Base-by-base conservation (phyloP, 2,888 invertebrate species). In the Barypeithes pellucidus region DNA sequence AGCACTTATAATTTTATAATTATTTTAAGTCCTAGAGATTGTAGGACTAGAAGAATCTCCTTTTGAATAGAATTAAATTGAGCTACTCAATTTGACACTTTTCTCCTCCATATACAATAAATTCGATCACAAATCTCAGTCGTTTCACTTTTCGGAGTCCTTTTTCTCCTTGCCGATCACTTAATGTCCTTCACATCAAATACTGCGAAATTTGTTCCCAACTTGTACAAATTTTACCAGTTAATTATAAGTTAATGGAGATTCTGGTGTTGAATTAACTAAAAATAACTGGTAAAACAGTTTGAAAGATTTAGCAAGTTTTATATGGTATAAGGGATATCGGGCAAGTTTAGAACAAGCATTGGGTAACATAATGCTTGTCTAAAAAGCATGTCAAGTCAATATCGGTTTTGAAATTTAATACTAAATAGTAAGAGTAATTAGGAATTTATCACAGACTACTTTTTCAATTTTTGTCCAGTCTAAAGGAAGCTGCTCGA, bases 391-490 rank as follows among this genome's bases (percentile, higher is more conserved):
- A 67, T 24, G 12, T 24, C 33, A 7, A 50, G 41, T 47, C 5
- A 39, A 39, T 45, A 54, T 20, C 24, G 45, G 20, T 7, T 54
- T 70, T 63, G 57, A 72, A 66, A 50, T 66, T 45, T 47, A 72
- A 60, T 73, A 69, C 52, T 52, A 67, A 12, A 50, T 45, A 59
- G 54, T 66, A 63, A 14, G 67, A 73, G 33, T 61, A 65, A 62
- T 70, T 54, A 67, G 61, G 65, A 63, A 62, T 71, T 71, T 75
- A 75, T 75, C 75, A 74, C 74, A 75, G 75, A 71, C 75, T 75
- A 75, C 71, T 33, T 68, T 45, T 57, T 50, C 54, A 52, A 57
- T 39, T 29, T 45, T 63, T 24, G 11, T 50, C 41, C 65, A 54
- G 69, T 57, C 60, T 36, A 65, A 65, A 20, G 39, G 57, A 18